phyloP scores from a whole-genome alignment of 2,113 vertebrate genomes.

The Ailuropoda melanoleuca region DNA sequence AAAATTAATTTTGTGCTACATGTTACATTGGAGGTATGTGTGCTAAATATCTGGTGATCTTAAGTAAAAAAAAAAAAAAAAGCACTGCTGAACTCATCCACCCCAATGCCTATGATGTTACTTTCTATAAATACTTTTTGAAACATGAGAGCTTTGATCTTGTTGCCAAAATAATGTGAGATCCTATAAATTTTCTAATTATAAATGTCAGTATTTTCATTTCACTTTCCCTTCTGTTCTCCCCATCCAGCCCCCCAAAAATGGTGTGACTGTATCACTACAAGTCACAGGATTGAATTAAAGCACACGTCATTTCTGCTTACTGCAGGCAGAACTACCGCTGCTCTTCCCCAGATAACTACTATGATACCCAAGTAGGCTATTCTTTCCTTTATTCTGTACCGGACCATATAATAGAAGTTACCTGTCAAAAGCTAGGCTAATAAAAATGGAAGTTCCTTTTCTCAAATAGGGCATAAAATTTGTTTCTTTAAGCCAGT shows the following conservation, averaged over 20 bases:
- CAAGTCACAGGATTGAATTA: slow-evolving; percentile 50
- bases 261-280: slow-evolving; percentile 30
- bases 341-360: slow-evolving; percentile 19
- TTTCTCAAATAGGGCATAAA: slow-evolving; percentile 17
- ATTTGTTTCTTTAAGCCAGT: slow-evolving; percentile 53
- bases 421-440: slow-evolving; percentile 46
- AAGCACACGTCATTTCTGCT: slow-evolving; percentile 36
- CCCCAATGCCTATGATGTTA: slow-evolving; percentile 48
- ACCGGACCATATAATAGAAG: not conserved
- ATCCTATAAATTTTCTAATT: slow-evolving; percentile 75
- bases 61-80: slow-evolving; percentile 43
- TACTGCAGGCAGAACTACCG: not conserved
- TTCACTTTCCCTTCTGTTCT: slow-evolving; percentile 14
- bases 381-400: slow-evolving; percentile 28
- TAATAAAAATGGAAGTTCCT: slow-evolving; percentile 38
- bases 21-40: not conserved
- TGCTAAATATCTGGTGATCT: slow-evolving; percentile 41
- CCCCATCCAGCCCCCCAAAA: not conserved
- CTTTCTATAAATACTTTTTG: slow-evolving; percentile 74
- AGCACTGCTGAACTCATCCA: slow-evolving; percentile 48
- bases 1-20: slow-evolving; percentile 44
- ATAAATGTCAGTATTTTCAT: slow-evolving; percentile 71
- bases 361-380: not conserved
- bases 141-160: slow-evolving; percentile 72
- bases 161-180: slow-evolving; percentile 69